These are phyloP conservation scores for Panthera tigris DNA, from an alignment of 2,113 vertebrate genomes.

Conservation along the genomic window DNA sequence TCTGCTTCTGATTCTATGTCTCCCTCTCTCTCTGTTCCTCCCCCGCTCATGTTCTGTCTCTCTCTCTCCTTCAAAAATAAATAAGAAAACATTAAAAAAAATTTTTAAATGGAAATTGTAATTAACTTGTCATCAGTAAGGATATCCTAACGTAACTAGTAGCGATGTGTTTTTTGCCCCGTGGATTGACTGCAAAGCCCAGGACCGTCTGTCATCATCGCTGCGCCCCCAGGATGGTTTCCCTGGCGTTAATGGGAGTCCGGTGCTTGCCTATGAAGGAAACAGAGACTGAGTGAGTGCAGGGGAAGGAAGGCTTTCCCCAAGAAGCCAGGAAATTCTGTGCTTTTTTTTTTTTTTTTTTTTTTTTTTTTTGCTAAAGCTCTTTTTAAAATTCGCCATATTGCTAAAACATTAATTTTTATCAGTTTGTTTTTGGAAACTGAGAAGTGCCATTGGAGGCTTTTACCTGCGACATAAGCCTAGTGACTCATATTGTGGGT, in stretches of 20 bases:
- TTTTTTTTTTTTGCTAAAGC: neutral
- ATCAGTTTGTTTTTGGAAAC: constrained; percentile 70
- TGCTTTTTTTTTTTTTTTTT: neutral
- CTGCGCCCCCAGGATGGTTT: neutral
- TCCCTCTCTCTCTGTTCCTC: too few species aligned
- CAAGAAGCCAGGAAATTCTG: constrained; percentile 23
- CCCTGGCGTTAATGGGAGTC: constrained; percentile 6
- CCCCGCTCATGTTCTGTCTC: too few species aligned
- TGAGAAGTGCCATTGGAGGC: constrained; percentile 68
- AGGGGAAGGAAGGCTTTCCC: constrained; percentile 62
- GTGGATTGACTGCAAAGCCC: neutral
- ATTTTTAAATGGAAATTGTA: neutral
- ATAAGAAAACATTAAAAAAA: neutral
- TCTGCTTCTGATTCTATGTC: too few species aligned
- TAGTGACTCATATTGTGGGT: constrained; percentile 31
- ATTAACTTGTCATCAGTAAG: rapidly evolving
- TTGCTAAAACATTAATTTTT: constrained; percentile 63
- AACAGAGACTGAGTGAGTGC: constrained; percentile 63
- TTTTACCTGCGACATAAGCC: constrained; percentile 74
- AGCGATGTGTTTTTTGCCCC: neutral
- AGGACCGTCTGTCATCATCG: neutral
- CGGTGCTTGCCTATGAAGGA: neutral
- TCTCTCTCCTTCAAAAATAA: too few species aligned
- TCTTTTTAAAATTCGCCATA: constrained; percentile 42
- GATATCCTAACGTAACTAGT: rapidly evolving